These are phyloP conservation scores for Epizoanthus illoricatus DNA, from an alignment of 92 coral and sea anemone genomes.

Conservation along the genomic window DNA sequence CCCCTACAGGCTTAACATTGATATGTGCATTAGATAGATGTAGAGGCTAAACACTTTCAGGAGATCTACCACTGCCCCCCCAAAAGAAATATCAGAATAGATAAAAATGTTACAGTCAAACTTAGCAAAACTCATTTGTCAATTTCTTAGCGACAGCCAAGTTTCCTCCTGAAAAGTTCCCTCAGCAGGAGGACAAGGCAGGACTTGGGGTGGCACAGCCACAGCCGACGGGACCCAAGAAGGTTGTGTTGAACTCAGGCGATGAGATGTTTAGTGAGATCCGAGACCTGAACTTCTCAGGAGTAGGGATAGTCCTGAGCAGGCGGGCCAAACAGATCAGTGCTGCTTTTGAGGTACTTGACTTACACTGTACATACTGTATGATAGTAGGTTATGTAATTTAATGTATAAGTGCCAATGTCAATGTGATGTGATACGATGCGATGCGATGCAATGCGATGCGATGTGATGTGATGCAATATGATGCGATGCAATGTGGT, in stretches of 20 bases:
- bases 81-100: neutral
- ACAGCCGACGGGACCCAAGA: conserved; percentile 86
- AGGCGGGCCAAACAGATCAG: conserved; percentile 93
- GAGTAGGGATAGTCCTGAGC: conserved; percentile 92
- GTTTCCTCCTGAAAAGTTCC: conserved; percentile 92
- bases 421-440: too few relatives aligned
- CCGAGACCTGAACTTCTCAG: conserved; percentile 95
- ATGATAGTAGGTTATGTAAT: too few relatives aligned
- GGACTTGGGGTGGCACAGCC: conserved; percentile 60
- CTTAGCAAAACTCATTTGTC: neutral
- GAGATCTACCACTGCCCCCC: neutral
- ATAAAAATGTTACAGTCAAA: neutral
- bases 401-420: too few relatives aligned
- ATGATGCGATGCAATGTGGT: neutral
- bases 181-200: conserved; percentile 86
- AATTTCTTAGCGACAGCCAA: conserved; percentile 83
- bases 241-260: conserved; percentile 88
- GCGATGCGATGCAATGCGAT: too few relatives aligned
- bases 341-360: conserved; percentile 93
- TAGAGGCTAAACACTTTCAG: neutral
- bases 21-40: too few relatives aligned
- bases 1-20: too few relatives aligned
- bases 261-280: conserved; percentile 88
- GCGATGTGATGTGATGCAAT: too few relatives aligned
- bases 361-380: neutral